Base-by-base conservation (phyloP, 1,140 invertebrate species). In the Archegozetes longisetosus region DNA sequence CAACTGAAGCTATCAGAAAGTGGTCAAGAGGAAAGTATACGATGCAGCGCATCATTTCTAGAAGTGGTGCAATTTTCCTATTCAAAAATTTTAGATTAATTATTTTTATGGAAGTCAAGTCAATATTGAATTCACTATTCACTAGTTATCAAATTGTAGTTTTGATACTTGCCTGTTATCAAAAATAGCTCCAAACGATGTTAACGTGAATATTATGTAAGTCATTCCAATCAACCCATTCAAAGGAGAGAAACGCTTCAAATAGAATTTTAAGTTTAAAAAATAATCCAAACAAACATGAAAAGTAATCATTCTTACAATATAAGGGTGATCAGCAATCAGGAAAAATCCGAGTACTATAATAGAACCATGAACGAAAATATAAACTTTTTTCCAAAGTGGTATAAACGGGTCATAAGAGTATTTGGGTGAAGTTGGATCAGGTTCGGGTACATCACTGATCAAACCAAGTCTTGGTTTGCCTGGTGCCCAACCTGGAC, bases 401-500 rank as follows among this genome's bases (percentile, higher is more conserved):
- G 57, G n/a, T 1, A 40, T 26, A 12, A 23, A 22, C 20, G 57
- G 57, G 22, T 51, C 3, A 23, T 58, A 58, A 17, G n/a, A n/a
- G 22, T 58, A 58, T 3, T 53, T 49, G 2, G 57, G 57, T 25
- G 3, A 2, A 3, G 9, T 2, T 50, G n/a, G 17, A 53, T 50
- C 28, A 61, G 60, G 48, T 29, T 64, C 48, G 26, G 54, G 50
- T 53, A 57, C 62, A 40, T 62, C 56, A 49, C 63, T 52, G 3
- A 64, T 46, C 49, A 55, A 55, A 47, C 65, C 65, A 24, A 52
- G 23, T 50, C 62, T 60, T 14, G 61, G 64, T 47, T 64, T 62
- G 14, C 64, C 63, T 13, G 57, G 61, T 3, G 60, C 49, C 65
- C 61, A 66, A 23, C 65, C 65, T 2, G 65, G 65, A 29, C 65